Evolutionary conservation across 1,140 invertebrate genomes (phyloP).

Genomic region (Drusus annulatus): DNA sequence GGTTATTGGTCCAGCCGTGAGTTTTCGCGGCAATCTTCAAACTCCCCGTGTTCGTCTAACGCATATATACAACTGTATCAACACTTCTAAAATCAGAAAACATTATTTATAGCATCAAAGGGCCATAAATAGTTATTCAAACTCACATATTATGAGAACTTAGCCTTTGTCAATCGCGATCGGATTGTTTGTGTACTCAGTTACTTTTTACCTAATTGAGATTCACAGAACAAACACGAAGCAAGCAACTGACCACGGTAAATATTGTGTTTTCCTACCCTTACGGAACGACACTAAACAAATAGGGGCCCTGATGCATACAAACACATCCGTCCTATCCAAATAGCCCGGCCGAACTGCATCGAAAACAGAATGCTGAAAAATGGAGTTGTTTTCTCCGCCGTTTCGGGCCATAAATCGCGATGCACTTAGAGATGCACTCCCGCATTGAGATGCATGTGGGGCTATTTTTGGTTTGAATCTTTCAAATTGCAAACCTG

Average conservation of each 20-base stretch:
- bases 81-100: background rate
- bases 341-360: constrained; percentile 11
- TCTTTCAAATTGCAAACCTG: constrained; percentile 18
- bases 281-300: constrained; percentile 36
- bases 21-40: too few relatives aligned
- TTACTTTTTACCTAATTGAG: constrained; percentile 11
- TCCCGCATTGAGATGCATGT: constrained; percentile 37
- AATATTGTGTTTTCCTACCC: constrained; percentile 31
- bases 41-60: too few relatives aligned
- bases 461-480: constrained; percentile 31
- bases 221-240: constrained; percentile 26
- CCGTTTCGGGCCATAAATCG: constrained; percentile 28
- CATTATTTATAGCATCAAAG: background rate
- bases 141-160: background rate
- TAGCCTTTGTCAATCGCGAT: background rate
- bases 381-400: constrained; percentile 25
- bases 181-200: background rate
- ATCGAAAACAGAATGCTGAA: constrained; percentile 8
- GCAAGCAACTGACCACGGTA: background rate
- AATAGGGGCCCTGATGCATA: constrained; percentile 24
- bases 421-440: constrained; percentile 36
- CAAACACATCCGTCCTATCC: constrained; percentile 18
- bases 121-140: background rate
- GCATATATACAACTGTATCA: too few relatives aligned
- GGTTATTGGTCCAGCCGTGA: too few relatives aligned